A percentile compares a stretch with the other conserved stretches of the same genome.
Evolutionary conservation across 1,140 invertebrate species (phyloP).

Genomic region (Paramacrobiotus metropolitanus): DNA sequence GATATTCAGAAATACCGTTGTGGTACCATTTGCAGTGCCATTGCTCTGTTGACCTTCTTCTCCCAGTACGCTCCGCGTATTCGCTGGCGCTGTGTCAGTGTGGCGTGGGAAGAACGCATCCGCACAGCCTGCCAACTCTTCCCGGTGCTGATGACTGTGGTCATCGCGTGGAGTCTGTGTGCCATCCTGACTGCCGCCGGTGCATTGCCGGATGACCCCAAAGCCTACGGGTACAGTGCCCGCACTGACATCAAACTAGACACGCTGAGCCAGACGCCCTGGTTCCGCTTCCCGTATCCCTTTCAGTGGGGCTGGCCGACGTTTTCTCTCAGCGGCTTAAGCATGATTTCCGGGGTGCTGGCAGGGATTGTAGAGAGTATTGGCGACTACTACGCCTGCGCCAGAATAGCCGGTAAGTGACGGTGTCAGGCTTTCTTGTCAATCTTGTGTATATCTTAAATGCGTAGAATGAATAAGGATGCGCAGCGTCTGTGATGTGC

Average conservation of each 20-base stretch:
- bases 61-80: conserved; percentile 51
- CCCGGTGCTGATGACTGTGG: conserved; percentile 52
- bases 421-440: too few species aligned
- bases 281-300: conserved; percentile 65
- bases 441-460: too few species aligned
- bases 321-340: conserved; percentile 43
- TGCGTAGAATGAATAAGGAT: too few species aligned
- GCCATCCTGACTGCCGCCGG: conserved; percentile 42
- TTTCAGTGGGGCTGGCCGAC: conserved; percentile 57
- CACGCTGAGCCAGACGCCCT: conserved; percentile 43
- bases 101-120: conserved; percentile 25
- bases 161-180: conserved; percentile 52
- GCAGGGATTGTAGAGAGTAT: conserved; percentile 62
- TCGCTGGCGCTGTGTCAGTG: conserved; percentile 30
- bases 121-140: conserved; percentile 56
- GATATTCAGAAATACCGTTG: too few species aligned
- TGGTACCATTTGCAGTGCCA: conserved; percentile 51
- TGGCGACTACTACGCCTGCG: conserved; percentile 65
- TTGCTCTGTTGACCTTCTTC: conserved; percentile 49
- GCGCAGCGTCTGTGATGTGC: too few species aligned
- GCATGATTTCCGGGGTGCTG: conserved; percentile 56
- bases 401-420: conserved; percentile 37
- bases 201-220: conserved; percentile 27
- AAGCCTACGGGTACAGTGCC: conserved; percentile 34
- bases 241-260: conserved; percentile 49